Percentiles rank a stretch among this genome's conserved stretches.
phyloP scores from a whole-genome alignment of 1,140 invertebrate species.

The Rhopalosiphum padi region DNA sequence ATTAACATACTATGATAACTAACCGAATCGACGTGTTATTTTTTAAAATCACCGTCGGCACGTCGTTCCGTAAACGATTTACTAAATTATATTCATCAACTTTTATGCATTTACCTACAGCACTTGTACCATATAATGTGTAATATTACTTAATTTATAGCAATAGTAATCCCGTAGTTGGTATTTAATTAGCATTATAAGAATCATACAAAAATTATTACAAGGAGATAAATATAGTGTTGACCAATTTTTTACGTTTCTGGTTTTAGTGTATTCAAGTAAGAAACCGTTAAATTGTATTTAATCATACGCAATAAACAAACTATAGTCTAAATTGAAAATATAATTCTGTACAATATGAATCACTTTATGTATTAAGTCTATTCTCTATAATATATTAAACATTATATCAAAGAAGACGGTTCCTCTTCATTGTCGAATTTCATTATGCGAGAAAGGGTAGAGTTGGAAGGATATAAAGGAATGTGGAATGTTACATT shows the following conservation, averaged over 20 bases:
- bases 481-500: not conserved
- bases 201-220: no score
- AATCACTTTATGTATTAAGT: not conserved
- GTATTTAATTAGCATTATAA: no score
- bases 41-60: not conserved
- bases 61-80: not conserved
- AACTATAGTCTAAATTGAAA: not conserved
- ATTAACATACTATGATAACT: not conserved
- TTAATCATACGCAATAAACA: not conserved
- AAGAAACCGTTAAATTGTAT: not conserved
- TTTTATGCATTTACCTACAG: not conserved
- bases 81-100: not conserved
- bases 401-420: not conserved
- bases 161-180: not conserved
- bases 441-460: not conserved
- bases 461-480: not conserved
- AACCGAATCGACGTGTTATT: not conserved
- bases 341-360: not conserved
- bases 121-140: not conserved
- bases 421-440: not conserved
- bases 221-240: not conserved
- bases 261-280: not conserved
- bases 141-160: not conserved
- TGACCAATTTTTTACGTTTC: fast-evolving
- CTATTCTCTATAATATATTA: not conserved